A percentile compares a stretch with the other conserved stretches of the same genome.
Evolutionary conservation across 2,113 vertebrate species (phyloP).

Genomic region (Sterna hirundo): DNA sequence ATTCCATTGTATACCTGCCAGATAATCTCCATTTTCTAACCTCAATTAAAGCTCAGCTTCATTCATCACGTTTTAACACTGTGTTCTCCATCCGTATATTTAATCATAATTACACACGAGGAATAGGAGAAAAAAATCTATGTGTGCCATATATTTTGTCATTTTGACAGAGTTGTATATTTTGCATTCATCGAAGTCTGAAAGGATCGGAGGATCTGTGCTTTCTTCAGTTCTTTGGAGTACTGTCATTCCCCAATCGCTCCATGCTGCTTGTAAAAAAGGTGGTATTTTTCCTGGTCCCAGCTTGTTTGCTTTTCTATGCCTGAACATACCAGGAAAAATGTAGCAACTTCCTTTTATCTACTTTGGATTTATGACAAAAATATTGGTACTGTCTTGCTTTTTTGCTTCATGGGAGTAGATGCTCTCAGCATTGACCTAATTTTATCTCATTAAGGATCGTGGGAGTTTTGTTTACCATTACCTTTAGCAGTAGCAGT

Average conservation of each 20-base stretch:
- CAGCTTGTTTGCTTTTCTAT: background rate
- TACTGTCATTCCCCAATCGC: fast-evolving
- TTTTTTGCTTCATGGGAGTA: background rate
- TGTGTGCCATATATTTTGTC: background rate
- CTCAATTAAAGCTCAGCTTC: background rate
- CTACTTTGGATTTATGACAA: background rate
- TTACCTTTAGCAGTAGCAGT: background rate
- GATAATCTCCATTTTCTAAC: background rate
- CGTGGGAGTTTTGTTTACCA: background rate
- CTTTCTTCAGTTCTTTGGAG: background rate
- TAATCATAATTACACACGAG: background rate
- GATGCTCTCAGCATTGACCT: background rate
- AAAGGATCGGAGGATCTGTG: background rate
- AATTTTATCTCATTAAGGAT: background rate
- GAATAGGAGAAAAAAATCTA: background rate
- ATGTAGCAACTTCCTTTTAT: background rate
- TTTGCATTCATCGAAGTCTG: background rate
- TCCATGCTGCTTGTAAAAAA: background rate
- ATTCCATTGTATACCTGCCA: background rate
- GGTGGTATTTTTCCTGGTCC: background rate
- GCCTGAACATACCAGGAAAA: background rate
- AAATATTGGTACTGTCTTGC: background rate
- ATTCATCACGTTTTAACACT: background rate
- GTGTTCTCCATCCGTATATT: background rate
- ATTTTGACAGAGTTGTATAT: background rate